phyloP scores from a whole-genome alignment of 1,140 invertebrate genomes.

The Drosophila ercepeae region DNA sequence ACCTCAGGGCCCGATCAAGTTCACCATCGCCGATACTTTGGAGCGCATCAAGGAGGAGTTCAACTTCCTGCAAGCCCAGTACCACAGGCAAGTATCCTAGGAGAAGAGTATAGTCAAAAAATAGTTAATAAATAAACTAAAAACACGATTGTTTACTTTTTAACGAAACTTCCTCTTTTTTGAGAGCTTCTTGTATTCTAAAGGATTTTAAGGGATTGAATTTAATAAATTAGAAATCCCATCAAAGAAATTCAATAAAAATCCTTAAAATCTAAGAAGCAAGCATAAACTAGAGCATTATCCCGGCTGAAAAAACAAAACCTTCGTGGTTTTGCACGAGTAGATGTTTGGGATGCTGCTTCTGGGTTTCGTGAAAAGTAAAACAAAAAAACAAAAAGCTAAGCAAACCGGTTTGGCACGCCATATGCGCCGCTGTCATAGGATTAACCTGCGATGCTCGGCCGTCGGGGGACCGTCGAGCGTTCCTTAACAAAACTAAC shows the following conservation, averaged over 20 bases:
- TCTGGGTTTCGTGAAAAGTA: slow-evolving; percentile 49
- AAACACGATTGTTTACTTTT: no score
- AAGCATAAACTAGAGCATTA: not conserved
- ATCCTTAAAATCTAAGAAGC: not conserved
- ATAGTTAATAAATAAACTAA: no score
- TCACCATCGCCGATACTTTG: slow-evolving; percentile 97
- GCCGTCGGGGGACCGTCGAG: slow-evolving; percentile 14
- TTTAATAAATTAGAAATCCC: no score
- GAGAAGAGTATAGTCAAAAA: no score
- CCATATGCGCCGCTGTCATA: slow-evolving; percentile 74
- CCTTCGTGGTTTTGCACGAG: slow-evolving; percentile 5
- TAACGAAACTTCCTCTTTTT: no score
- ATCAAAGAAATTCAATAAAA: no score
- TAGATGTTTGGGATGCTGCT: slow-evolving; percentile 47
- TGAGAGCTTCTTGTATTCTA: no score
- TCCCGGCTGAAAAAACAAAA: slow-evolving; percentile 13
- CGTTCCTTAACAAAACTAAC: slow-evolving; percentile 41
- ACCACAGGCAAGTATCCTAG: slow-evolving; percentile 95
- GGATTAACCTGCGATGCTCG: slow-evolving; percentile 64
- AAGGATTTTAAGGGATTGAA: no score
- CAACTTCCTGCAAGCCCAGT: slow-evolving; percentile 98
- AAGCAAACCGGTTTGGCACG: slow-evolving; percentile 62
- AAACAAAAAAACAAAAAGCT: slow-evolving; percentile 54
- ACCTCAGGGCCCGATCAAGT: slow-evolving; percentile 96
- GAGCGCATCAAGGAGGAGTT: slow-evolving; percentile 99